Evolutionary conservation across 2,888 invertebrate genomes (phyloP).

Genomic region (Drepanosiphum platanoidis): DNA sequence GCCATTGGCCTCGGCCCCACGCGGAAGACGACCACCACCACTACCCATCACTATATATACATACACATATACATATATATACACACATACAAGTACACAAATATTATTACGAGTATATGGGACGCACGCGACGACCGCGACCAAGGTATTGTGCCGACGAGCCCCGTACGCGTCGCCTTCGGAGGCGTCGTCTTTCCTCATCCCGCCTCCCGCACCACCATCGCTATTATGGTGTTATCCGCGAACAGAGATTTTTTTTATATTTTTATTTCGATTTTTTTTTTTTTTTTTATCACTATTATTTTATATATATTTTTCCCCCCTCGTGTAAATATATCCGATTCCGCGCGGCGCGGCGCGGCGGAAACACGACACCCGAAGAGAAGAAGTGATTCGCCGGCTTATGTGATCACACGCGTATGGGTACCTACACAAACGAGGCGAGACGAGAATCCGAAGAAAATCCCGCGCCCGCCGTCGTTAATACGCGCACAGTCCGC

Average conservation of each 20-base stretch:
- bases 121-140: background rate
- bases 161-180: background rate
- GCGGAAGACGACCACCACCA: constrained; percentile 19
- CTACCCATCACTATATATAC: background rate
- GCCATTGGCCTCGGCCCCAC: constrained; percentile 41
- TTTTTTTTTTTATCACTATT: background rate
- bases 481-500: too few relatives aligned
- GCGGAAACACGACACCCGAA: background rate
- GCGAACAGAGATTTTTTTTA: background rate
- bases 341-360: background rate
- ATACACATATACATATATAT: background rate
- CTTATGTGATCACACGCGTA: background rate
- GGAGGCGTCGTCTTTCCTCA: background rate
- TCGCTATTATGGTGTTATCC: too few relatives aligned
- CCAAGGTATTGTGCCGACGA: background rate
- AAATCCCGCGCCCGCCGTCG: background rate
- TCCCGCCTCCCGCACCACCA: too few relatives aligned
- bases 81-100: too few relatives aligned
- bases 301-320: background rate
- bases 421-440: background rate
- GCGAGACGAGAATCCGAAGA: background rate
- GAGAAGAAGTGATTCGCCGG: background rate
- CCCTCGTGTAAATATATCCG: background rate
- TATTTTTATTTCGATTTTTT: too few relatives aligned
- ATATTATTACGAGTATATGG: background rate